Conservation (phyloP, 2,113 vertebrate species). For the Neotragus pygmaeus region DNA sequence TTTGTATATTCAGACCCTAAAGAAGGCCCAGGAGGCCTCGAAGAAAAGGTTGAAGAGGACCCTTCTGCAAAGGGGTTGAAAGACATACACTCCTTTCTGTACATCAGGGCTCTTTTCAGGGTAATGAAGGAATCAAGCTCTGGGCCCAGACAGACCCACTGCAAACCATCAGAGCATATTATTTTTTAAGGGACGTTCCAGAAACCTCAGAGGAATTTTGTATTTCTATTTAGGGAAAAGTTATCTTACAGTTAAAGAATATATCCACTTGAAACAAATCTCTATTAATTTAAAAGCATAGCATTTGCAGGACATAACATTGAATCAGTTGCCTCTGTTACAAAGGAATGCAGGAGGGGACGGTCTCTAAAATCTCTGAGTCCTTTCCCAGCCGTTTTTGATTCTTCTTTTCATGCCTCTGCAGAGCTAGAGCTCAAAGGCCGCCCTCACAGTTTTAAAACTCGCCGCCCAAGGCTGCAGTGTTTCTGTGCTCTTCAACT, state of each 20-base stretch:
- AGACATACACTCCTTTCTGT: background rate
- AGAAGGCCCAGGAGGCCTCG: background rate
- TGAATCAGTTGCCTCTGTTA: background rate
- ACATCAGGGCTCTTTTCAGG: background rate
- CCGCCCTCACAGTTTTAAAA: background rate
- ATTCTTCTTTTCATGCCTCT: background rate
- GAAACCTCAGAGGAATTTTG: constrained; percentile 44
- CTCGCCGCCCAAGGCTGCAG: background rate
- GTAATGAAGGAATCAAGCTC: fast-evolving
- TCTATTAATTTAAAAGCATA: background rate
- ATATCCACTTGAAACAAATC: background rate
- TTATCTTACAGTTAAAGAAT: constrained; percentile 58
- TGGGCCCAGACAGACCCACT: background rate
- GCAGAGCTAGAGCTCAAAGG: background rate
- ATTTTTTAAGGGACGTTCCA: constrained; percentile 68
- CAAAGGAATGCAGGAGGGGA: background rate
- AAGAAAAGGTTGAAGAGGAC: background rate
- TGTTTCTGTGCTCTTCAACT: background rate
- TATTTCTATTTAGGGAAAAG: constrained; percentile 58
- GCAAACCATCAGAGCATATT: constrained; percentile 47
- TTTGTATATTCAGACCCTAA: constrained; percentile 5
- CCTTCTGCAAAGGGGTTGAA: background rate
- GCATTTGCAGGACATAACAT: background rate
- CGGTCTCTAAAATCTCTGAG: background rate
- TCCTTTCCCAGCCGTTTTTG: background rate